A percentile compares a stretch with the other conserved stretches of the same genome.
These are phyloP conservation scores for Rotaria sp. DNA, from an alignment of 2,888 invertebrate species.

Conservation along the genomic window DNA sequence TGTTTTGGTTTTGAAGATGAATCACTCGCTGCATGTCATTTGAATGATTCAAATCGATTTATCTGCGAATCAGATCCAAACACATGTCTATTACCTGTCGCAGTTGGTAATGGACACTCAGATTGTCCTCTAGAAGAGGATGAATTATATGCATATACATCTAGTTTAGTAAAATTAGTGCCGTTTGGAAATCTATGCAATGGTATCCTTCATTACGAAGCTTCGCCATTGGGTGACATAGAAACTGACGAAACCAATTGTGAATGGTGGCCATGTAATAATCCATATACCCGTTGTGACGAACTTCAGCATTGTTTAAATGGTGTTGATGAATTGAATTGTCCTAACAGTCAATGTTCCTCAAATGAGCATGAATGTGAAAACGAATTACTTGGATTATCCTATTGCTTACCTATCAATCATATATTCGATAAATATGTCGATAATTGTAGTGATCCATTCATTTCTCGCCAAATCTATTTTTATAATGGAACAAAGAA, in stretches of 20 bases:
- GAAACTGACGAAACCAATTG: neutral
- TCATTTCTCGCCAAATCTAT: no score
- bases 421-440: no score
- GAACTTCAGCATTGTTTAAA: neutral
- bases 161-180: neutral
- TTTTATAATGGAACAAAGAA: no score
- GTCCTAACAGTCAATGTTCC: neutral
- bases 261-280: neutral
- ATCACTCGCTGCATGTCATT: neutral
- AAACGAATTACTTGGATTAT: no score
- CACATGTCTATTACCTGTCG: neutral
- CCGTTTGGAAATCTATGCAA: neutral
- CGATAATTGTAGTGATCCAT: no score
- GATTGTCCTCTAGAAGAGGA: neutral
- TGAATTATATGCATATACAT: neutral
- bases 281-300: neutral
- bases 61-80: neutral
- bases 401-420: no score
- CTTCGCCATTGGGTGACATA: no score
- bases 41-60: slow-evolving; percentile 10
- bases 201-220: neutral
- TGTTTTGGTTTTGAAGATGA: neutral
- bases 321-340: neutral
- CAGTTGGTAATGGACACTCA: neutral
- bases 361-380: no score